phyloP scores from a whole-genome alignment of 2,797 vertebrate species.

The Notoglanidium macrostoma region DNA sequence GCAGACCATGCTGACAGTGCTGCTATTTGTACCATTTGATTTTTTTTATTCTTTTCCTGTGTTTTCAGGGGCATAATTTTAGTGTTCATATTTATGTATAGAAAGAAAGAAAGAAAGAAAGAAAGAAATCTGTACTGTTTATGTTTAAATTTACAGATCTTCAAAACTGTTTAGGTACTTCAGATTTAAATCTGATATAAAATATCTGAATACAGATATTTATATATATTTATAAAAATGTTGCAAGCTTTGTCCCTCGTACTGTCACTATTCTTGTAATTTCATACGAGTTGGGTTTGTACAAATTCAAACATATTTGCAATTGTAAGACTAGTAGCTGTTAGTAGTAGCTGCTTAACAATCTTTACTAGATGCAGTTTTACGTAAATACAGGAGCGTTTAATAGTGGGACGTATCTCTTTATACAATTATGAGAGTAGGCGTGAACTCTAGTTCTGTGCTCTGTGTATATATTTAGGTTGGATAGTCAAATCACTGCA shows the following conservation, averaged over 20 bases:
- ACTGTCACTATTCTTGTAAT: not conserved
- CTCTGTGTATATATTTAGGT: not conserved
- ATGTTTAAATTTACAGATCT: too few species aligned
- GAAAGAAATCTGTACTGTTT: too few species aligned
- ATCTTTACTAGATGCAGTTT: not conserved
- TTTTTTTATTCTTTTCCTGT: not conserved
- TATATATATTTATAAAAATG: not conserved
- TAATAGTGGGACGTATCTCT: not conserved
- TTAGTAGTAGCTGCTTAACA: not conserved
- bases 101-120: too few species aligned
- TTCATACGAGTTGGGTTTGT: not conserved
- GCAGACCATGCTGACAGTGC: too few species aligned
- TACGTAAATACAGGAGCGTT: not conserved
- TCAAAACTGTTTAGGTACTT: not conserved
- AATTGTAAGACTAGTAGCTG: not conserved
- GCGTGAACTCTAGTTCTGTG: not conserved
- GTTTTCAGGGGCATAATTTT: too few species aligned
- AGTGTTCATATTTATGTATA: too few species aligned
- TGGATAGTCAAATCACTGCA: not conserved
- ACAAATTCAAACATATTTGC: not conserved
- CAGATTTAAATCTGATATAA: not conserved
- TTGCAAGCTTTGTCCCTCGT: not conserved
- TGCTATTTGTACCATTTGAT: too few species aligned
- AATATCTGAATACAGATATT: not conserved
- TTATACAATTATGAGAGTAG: not conserved